A percentile compares a stretch with the other conserved stretches of the same genome.
Conservation (phyloP, 2,888 invertebrate species). For the Mythimna loreyi region DNA sequence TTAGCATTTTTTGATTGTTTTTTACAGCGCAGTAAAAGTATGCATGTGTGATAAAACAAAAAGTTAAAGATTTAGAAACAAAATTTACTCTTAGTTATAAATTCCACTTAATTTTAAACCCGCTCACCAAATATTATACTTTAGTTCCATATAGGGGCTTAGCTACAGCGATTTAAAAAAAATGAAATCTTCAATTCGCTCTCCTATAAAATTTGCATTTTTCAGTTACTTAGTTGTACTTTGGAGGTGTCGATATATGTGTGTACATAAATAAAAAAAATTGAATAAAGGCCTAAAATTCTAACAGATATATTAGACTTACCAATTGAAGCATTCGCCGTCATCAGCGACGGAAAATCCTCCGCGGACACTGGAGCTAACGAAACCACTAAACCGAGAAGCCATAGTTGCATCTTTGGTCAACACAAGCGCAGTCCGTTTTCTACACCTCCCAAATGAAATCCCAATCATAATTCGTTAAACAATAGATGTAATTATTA, state of each 20-base stretch:
- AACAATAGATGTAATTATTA: constrained; percentile 58
- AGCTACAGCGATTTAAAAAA: too few relatives aligned
- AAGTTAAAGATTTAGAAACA: constrained; percentile 20
- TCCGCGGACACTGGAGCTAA: constrained; percentile 79
- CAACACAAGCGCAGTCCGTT: constrained; percentile 63
- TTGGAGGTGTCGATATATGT: too few relatives aligned
- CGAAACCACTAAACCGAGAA: constrained; percentile 68
- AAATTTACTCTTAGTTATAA: constrained; percentile 8
- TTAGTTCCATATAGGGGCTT: too few relatives aligned
- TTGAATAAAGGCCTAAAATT: too few relatives aligned
- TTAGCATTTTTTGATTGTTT: constrained; percentile 12
- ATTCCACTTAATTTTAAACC: constrained; percentile 12
- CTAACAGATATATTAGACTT: constrained; percentile 62
- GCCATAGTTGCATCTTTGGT: constrained; percentile 78
- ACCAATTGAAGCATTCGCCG: constrained; percentile 94
- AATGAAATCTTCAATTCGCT: too few relatives aligned
- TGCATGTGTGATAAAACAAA: constrained; percentile 22
- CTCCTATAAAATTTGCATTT: too few relatives aligned
- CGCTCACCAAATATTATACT: too few relatives aligned
- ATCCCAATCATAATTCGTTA: constrained; percentile 78
- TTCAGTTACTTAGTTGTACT: too few relatives aligned
- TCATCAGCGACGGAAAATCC: constrained; percentile 93
- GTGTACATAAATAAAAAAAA: too few relatives aligned
- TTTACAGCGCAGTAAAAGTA: constrained; percentile 19
- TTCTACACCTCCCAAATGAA: constrained; percentile 61